phyloP scores from a whole-genome alignment of 2,113 vertebrate genomes.

The Crotophaga sulcirostris region DNA sequence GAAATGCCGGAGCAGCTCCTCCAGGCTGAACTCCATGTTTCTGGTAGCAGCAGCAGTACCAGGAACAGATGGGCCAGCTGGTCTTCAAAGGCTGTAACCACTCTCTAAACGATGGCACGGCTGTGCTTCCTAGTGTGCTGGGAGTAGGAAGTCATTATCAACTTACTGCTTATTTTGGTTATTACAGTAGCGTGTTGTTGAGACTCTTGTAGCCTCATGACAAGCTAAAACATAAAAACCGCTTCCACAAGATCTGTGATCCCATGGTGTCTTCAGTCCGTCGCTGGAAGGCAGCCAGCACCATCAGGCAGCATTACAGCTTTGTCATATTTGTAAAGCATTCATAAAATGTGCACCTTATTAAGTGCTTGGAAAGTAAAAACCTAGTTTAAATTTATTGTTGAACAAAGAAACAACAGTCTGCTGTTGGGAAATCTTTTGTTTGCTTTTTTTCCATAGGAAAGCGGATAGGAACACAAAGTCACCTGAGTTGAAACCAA shows the following conservation, averaged over 20 bases:
- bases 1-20: background rate
- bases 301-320: background rate
- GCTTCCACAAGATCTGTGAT: background rate
- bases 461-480: conserved; percentile 38
- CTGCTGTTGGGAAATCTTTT: background rate
- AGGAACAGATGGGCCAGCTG: conserved; percentile 8
- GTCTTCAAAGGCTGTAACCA: background rate
- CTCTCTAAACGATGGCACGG: background rate
- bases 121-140: background rate
- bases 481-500: conserved; percentile 9
- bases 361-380: conserved; percentile 7
- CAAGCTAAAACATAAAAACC: background rate
- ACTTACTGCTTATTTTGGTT: conserved; percentile 7
- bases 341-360: background rate
- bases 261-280: background rate
- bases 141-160: background rate
- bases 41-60: background rate
- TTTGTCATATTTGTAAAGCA: background rate
- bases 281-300: background rate
- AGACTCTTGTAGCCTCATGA: background rate
- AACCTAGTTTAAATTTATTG: conserved; percentile 1
- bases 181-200: background rate
- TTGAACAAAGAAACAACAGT: background rate
- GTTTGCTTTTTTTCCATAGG: background rate
- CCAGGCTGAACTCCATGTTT: background rate